Evolutionary conservation across 2,113 vertebrate genomes (phyloP).

Genomic region (Cercocebus atys): DNA sequence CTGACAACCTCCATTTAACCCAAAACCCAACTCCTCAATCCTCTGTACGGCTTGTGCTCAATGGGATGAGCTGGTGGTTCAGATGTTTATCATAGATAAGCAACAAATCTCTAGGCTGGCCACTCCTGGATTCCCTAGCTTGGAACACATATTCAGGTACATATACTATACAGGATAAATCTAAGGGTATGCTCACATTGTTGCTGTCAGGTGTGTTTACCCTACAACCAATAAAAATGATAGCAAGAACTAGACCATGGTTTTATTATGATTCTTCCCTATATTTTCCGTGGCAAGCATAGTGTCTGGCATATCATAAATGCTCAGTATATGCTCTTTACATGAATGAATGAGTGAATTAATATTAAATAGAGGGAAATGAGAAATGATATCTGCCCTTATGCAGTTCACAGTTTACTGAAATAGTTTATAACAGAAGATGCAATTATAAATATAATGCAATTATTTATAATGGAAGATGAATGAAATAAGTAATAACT

Average conservation of each 20-base stretch:
- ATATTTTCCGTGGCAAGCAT: background rate
- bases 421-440: background rate
- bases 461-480: background rate
- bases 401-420: background rate
- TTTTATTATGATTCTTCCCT: slow-evolving; percentile 11
- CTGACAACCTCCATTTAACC: too few species aligned
- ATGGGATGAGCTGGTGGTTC: too few species aligned
- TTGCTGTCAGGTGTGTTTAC: too few species aligned
- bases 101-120: too few species aligned
- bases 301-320: background rate
- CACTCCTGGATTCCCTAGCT: too few species aligned
- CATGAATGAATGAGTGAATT: background rate
- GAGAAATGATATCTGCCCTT: background rate
- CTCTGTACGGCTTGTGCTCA: too few species aligned
- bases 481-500: background rate
- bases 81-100: too few species aligned
- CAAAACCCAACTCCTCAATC: too few species aligned
- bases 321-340: background rate
- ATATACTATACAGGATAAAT: too few species aligned
- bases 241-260: background rate
- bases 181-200: too few species aligned
- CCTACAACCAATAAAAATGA: background rate
- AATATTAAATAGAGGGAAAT: slow-evolving; percentile 2
- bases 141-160: too few species aligned
- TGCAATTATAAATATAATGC: background rate